Percentiles rank a stretch among this genome's conserved stretches.
Conservation (phyloP, 1,140 invertebrate species). For the Delia radicum region DNA sequence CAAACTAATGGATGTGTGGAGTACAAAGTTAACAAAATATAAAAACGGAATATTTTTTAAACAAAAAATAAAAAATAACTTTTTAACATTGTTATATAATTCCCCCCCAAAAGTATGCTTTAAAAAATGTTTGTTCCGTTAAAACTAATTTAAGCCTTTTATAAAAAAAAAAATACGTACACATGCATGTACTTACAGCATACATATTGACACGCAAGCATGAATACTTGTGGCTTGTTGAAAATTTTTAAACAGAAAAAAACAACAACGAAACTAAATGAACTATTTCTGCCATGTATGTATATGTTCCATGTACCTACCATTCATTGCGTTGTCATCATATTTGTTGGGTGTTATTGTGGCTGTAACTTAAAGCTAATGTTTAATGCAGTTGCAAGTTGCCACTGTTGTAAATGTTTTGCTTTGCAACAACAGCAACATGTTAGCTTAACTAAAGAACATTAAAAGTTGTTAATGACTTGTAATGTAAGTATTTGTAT, state of each 20-base stretch:
- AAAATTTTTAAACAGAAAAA: background rate
- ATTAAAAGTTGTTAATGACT: conserved; percentile 24
- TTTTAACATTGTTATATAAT: too few species aligned
- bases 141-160: background rate
- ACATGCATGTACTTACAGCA: background rate
- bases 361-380: background rate
- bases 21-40: background rate
- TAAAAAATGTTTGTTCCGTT: background rate
- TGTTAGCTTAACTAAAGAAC: conserved; percentile 16
- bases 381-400: conserved; percentile 1
- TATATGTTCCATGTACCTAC: background rate
- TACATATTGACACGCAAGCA: background rate
- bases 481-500: conserved; percentile 1
- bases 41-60: too few species aligned
- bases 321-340: background rate
- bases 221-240: background rate
- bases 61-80: too few species aligned
- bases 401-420: background rate
- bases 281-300: background rate
- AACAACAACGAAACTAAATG: background rate
- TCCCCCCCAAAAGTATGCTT: background rate
- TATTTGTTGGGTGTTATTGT: background rate
- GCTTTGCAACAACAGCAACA: background rate
- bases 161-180: too few species aligned
- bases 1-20: background rate